Evolutionary conservation across 2,113 vertebrate genomes (phyloP).

Genomic region (Microtus montanus): DNA sequence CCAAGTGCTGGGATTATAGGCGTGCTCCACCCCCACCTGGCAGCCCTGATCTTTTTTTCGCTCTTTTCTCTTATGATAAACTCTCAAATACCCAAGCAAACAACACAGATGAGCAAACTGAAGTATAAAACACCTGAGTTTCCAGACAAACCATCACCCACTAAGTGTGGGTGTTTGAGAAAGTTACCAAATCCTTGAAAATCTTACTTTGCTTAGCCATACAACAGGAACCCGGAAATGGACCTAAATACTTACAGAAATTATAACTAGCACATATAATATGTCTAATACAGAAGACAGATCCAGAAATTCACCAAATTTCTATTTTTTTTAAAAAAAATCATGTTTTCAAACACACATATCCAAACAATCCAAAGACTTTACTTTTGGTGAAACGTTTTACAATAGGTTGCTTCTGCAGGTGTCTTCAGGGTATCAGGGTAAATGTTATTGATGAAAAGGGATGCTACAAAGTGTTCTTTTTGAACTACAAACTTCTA

Average conservation of each 20-base stretch:
- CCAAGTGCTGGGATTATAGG: too few relatives aligned
- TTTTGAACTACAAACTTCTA: neutral
- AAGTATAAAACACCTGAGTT: neutral
- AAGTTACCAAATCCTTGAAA: neutral
- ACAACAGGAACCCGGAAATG: neutral
- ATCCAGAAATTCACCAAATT: conserved; percentile 27
- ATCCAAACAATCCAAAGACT: neutral
- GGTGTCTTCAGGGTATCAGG: neutral
- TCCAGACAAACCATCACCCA: neutral
- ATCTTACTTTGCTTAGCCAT: neutral
- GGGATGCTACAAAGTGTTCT: neutral
- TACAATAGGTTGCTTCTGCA: neutral
- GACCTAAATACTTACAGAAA: neutral
- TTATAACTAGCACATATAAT: neutral
- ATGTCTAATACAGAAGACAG: neutral
- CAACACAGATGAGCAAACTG: neutral
- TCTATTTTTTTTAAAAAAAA: neutral
- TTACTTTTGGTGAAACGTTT: conserved; percentile 7
- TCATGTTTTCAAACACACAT: neutral
- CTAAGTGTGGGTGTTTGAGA: neutral
- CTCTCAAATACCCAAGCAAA: conserved; percentile 34
- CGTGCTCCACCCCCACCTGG: too few relatives aligned
- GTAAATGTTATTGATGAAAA: neutral
- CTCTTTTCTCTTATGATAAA: conserved; percentile 12
- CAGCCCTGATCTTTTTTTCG: neutral